Base-by-base conservation (phyloP, 2,888 invertebrate genomes). In the Campopleginae sp. region DNA sequence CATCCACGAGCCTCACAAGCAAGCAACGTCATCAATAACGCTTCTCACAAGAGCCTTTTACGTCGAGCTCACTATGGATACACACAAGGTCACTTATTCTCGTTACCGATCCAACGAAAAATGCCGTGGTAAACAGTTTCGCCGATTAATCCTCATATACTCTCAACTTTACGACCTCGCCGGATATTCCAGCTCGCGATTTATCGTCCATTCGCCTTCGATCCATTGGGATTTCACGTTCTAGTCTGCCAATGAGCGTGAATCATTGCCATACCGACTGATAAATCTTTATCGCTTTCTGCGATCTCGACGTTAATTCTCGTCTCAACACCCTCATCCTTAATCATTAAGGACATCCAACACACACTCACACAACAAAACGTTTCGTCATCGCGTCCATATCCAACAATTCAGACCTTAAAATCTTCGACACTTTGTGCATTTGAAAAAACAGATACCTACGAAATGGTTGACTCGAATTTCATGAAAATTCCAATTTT, bases 51-150 rank as follows among this genome's bases (percentile, higher is more conserved):
- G 71, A 54, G 58, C 65, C 77, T 82, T 82, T 74, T 79, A 66
- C 66, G 80, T 38, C 54, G 75, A 46, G 46, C 68, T 58, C 33
- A 58, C 81, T 8, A 7, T 42, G 74, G 6, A 58, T 58, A 58
- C 23, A 54, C 85, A 82, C 85, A 82, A 85, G 85, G 85, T 80
- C 83, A 54, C 31, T 58, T 58, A 31, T 65, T 70, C 76, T 80
- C 80, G 65, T 84, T 84, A 71, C 46, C 71, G 84, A 58, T 58
- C 66, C 83, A 71, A 75, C 71, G 63, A 83, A 85, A 54, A 61
- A 74, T 63, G 23, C 51, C 46, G 66, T 44, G 27, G 44, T 44
- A 54, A 44, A 23, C 17, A 76, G 66, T 70, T 19, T 61, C 14
- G 61, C 27, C 71, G 80, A 78, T 82, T 82, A 82, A 76, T 82